Percentiles rank a stretch among this genome's conserved stretches.
Conservation (phyloP, 2,797 vertebrate genomes). For the Sebastes kiyomatsui region DNA sequence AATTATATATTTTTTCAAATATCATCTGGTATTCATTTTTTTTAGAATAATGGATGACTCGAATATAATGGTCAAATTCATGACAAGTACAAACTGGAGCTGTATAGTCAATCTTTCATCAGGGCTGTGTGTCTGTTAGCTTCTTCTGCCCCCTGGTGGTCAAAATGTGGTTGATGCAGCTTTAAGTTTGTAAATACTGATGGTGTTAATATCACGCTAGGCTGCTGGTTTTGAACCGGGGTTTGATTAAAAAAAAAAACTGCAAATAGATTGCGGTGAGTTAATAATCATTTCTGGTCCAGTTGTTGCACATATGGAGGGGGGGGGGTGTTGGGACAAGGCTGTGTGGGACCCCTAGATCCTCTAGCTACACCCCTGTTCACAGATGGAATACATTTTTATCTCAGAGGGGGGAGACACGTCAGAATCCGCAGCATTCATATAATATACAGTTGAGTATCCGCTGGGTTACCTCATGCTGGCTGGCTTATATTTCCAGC, state of each 20-base stretch:
- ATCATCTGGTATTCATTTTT: no score
- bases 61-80: not conserved
- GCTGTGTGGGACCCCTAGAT: not conserved
- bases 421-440: not conserved
- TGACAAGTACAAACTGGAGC: not conserved
- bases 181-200: not conserved
- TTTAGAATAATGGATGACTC: not conserved
- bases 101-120: not conserved
- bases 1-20: no score
- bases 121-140: not conserved
- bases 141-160: not conserved
- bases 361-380: not conserved
- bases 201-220: not conserved
- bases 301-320: not conserved
- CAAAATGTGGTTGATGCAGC: not conserved
- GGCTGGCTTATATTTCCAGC: conserved; percentile 33
- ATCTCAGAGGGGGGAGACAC: not conserved
- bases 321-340: not conserved
- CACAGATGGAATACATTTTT: no score
- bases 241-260: not conserved
- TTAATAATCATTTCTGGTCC: not conserved
- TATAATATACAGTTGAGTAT: not conserved
- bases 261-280: not conserved
- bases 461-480: not conserved
- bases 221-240: no score